Base-by-base conservation (phyloP, 2,888 invertebrate species). In the Eubasilissa splendida region DNA sequence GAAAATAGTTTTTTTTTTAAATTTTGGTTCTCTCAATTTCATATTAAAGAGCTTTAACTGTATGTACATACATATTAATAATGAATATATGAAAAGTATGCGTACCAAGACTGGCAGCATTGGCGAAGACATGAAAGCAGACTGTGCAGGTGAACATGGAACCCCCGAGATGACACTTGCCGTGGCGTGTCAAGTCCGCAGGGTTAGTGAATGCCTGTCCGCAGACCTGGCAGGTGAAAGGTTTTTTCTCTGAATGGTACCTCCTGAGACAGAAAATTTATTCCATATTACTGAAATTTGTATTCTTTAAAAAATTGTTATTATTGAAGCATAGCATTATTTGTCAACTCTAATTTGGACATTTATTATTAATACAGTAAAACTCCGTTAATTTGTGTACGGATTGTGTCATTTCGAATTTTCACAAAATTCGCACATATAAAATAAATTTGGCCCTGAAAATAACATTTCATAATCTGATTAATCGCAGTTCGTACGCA, bases 211-310 rank as follows among this genome's bases (percentile, higher is more conserved):
- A 96, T 33, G 96, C 95, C 85, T 95, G 95, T 52, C 96, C 96
- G 86, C 96, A 96, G 59, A 96, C 95, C 91, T 93, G 92, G 87
- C 92, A 92, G 82, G 95, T 95, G 86, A 95, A 96, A 65, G 96
- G 96, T 87, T 96, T 96, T 84, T 94, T 92, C 88, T 96, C 96
- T 63, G 94, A 95, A 86, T 96, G 96, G 88, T 96, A 96, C 85
- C 96, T 93, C 86, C 95, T 92, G 86, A n/a, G 82, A 63, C 11
- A 83, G 82, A 78, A 65, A 59, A 71, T 22, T 56, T n/a, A 4
- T 73, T 59, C 31, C 60, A 31, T 63, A 63, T 63, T 63, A 12
- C 22, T 1, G 4, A 12, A 33, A 12, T 63, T 63, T 31, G 12
- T 31, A 31, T 63, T 42, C 42, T 12, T 63, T 33, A 12, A 63